Percentiles rank a stretch among this genome's conserved stretches.
phyloP scores from a whole-genome alignment of 2,888 invertebrate genomes.

The Acanthosepion lycidas region DNA sequence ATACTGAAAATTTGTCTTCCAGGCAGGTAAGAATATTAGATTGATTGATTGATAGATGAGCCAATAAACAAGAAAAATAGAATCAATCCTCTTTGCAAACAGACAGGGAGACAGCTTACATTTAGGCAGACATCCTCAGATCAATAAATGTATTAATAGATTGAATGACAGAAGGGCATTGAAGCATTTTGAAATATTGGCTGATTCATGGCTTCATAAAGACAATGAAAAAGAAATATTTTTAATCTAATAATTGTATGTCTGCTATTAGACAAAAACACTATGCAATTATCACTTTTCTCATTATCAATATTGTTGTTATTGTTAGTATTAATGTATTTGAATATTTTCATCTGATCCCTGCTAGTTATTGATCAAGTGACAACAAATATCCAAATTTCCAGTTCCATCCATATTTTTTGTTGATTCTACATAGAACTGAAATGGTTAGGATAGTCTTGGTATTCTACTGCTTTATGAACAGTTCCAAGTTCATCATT shows the following conservation, averaged over 20 bases:
- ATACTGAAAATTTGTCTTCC: background rate
- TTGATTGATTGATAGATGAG: background rate
- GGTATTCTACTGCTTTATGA: no score
- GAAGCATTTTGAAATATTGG: background rate
- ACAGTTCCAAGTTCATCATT: no score
- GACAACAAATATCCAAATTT: no score
- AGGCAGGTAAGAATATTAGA: background rate
- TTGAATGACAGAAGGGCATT: background rate
- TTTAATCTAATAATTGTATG: background rate
- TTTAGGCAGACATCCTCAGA: background rate
- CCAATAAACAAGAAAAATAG: background rate
- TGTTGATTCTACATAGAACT: no score
- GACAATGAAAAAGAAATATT: background rate
- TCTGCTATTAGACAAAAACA: no score
- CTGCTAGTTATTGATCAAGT: no score
- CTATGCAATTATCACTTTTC: no score
- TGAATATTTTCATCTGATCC: no score
- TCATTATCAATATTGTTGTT: no score
- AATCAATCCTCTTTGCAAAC: constrained; percentile 14
- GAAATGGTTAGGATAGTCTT: no score
- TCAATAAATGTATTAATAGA: constrained; percentile 1
- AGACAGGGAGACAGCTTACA: background rate
- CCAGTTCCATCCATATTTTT: no score
- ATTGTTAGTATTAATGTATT: no score
- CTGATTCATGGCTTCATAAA: background rate